Conservation (phyloP, 2,888 invertebrate genomes). For the Poecilobothrus nobilitatus region DNA sequence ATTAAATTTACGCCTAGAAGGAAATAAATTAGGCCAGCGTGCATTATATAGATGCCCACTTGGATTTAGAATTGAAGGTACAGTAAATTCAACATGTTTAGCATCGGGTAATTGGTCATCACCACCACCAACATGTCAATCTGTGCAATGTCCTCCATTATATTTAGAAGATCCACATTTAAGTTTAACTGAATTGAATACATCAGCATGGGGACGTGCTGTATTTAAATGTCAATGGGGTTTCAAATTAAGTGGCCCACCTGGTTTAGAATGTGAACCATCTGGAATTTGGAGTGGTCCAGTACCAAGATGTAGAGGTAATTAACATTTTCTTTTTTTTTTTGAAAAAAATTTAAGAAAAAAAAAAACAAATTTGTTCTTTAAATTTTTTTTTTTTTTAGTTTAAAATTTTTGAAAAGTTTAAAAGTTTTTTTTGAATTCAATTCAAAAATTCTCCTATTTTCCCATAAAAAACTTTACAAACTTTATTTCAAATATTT, state of each 20-base stretch:
- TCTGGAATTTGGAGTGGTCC: slow-evolving; percentile 73
- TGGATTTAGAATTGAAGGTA: slow-evolving; percentile 70
- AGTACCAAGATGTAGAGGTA: slow-evolving; percentile 68
- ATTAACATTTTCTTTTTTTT: slow-evolving; percentile 34
- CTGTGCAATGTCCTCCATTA: slow-evolving; percentile 68
- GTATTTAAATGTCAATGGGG: slow-evolving; percentile 80
- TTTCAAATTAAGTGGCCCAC: slow-evolving; percentile 64
- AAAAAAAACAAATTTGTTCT: too few relatives aligned
- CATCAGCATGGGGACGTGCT: slow-evolving; percentile 70
- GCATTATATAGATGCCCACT: slow-evolving; percentile 58
- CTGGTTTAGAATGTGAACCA: slow-evolving; percentile 69
- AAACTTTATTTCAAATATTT: too few relatives aligned
- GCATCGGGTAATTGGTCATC: slow-evolving; percentile 77
- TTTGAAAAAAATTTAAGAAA: too few relatives aligned
- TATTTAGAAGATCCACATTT: slow-evolving; percentile 61
- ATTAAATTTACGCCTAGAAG: slow-evolving; percentile 64
- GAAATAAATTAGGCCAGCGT: slow-evolving; percentile 66
- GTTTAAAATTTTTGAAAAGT: too few relatives aligned
- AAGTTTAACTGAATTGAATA: slow-evolving; percentile 68
- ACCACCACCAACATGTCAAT: slow-evolving; percentile 61
- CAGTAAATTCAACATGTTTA: slow-evolving; percentile 70
- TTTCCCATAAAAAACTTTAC: too few relatives aligned
- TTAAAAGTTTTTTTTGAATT: too few relatives aligned
- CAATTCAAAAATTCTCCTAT: too few relatives aligned
- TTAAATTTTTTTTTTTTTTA: too few relatives aligned